Evolutionary conservation across 2,888 invertebrate genomes (phyloP).

Genomic region (Eupithecia vulgata): DNA sequence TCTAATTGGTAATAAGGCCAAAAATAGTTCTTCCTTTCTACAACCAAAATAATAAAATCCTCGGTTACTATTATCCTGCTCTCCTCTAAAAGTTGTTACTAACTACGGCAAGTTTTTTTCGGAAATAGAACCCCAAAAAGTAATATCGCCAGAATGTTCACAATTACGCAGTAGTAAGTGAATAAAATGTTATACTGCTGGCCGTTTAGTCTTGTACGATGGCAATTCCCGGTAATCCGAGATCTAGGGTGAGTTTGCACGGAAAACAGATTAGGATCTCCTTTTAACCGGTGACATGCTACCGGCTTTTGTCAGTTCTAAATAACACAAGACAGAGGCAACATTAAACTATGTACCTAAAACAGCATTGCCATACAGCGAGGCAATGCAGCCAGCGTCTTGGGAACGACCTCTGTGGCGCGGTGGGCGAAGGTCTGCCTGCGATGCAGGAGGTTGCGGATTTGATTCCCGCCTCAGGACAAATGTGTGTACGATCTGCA

Average conservation of each 20-base stretch:
- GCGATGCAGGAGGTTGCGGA: no score
- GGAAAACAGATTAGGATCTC: slow-evolving; percentile 7
- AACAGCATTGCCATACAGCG: no score
- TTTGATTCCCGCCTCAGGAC: no score
- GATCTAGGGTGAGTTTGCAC: slow-evolving; percentile 44
- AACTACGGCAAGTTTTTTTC: slow-evolving; percentile 12
- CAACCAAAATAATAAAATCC: slow-evolving; percentile 2
- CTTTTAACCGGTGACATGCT: background rate
- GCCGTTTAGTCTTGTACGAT: slow-evolving; percentile 54
- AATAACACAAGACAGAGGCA: background rate
- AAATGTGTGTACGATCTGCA: no score
- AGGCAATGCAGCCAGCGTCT: no score
- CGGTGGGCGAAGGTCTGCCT: no score
- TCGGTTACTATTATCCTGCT: background rate
- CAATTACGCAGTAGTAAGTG: slow-evolving; percentile 63
- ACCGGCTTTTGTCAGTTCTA: background rate
- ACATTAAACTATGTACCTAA: no score
- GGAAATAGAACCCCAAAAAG: slow-evolving; percentile 29
- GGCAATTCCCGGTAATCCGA: slow-evolving; percentile 73
- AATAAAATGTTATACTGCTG: slow-evolving; percentile 56
- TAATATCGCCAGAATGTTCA: slow-evolving; percentile 45
- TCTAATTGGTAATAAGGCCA: background rate
- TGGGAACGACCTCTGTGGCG: no score
- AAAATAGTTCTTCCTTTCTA: background rate
- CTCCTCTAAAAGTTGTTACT: background rate